Percentiles rank a stretch among this genome's conserved stretches.
Evolutionary conservation across 2,888 invertebrate species (phyloP).

Genomic region (Morinoia aosen): DNA sequence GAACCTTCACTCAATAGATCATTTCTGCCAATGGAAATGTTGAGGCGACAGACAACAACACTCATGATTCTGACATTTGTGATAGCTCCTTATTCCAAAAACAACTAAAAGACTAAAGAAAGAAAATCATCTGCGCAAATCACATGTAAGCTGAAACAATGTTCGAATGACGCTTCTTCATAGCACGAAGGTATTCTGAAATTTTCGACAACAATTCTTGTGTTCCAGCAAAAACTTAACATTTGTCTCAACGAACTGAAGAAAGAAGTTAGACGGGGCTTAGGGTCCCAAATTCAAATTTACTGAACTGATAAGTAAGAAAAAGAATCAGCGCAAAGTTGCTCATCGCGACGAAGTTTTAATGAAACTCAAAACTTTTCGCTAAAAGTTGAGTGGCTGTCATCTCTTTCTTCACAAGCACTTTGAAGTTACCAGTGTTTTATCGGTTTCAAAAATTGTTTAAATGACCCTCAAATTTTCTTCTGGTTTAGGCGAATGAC

Average conservation of each 20-base stretch:
- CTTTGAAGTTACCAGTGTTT: neutral
- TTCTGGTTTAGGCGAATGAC: neutral
- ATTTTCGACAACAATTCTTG: neutral
- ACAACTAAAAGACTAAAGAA: too few species aligned
- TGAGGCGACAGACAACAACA: too few species aligned
- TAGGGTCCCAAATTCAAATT: neutral
- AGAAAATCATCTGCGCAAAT: too few species aligned
- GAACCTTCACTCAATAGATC: too few species aligned
- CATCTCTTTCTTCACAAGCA: neutral
- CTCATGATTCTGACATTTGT: too few species aligned
- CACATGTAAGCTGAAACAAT: too few species aligned
- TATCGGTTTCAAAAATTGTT: neutral
- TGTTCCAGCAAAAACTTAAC: neutral
- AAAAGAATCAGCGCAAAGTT: neutral
- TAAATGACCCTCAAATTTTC: neutral
- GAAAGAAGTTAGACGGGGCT: neutral
- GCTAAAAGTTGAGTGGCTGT: neutral
- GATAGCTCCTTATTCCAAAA: too few species aligned
- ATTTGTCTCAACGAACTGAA: neutral
- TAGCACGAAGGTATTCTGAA: too few species aligned
- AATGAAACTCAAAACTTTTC: neutral
- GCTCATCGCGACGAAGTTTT: neutral
- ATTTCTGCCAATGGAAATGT: too few species aligned
- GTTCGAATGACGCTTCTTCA: too few species aligned
- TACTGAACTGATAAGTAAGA: neutral